Base-by-base conservation (phyloP, 2,797 vertebrate species). In the Aldrovandia affinis region DNA sequence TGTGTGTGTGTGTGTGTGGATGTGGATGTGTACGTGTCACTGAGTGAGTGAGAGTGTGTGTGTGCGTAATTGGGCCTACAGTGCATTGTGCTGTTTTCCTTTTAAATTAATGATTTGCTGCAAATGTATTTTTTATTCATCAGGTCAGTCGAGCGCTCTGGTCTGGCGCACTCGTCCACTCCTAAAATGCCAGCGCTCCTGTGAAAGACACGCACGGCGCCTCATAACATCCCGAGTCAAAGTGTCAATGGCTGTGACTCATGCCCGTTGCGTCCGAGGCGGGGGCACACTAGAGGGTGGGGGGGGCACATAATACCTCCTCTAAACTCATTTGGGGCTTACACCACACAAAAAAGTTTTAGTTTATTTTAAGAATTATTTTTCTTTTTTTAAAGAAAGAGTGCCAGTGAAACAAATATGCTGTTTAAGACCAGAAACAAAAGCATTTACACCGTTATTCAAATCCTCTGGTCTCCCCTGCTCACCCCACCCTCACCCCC, bases 101-200 rank as follows among this genome's bases (percentile, higher is more conserved):
- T 57, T 14, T 57, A 57, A 57, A 20, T 57, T 10, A 57, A 36
- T 70, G 18, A 33, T 79, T 68, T 73, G 88, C 89, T 87, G 83
- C 86, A 88, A 83, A 89, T 70, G 82, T 83, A 87, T 87, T 89
- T 89, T 89, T 33, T 83, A 86, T 88, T 90, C 88, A 89, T 90
- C 88, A 87, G 85, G 87, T 83, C 85, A 85, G 86, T 86, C 75
- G 87, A 89, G 88, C 81, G 80, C 85, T 61, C 78, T 83, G 33
- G 30, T 5, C 65, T 70, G 55, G 1, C 1, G 22, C 30, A 33
- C 30, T 30, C 30, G 22, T 30, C 14, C 33, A 2, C 65, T 36
- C 18, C 33, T 3, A 70, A 70, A 70, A 70, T 70, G 28, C 65
- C 68, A 39, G 14, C 20, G 18, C 36, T 20, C 6, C 20, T 73